Base-by-base conservation (phyloP, 1,140 invertebrate species). In the Cheumatopsyche charites region DNA sequence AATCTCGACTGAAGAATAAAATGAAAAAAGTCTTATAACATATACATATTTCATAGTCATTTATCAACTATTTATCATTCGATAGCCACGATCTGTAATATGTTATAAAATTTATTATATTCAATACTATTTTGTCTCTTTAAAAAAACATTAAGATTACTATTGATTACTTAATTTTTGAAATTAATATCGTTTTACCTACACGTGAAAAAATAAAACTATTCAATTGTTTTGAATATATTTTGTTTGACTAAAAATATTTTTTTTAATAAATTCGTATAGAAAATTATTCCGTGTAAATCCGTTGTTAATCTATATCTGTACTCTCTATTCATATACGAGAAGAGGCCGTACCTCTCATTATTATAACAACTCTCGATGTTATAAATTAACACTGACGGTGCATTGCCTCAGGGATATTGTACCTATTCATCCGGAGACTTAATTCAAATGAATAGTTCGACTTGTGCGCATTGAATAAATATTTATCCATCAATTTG, bases 61-160 rank as follows among this genome's bases (percentile, higher is more conserved):
- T 72, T 72, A 72, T 72, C 70, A 72, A 72, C 70, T 72, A 72
- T 72, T 72, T 72, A 72, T 72, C 70, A 72, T 61, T 65, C 62
- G 70, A 71, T 71, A 61, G 42, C 19, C 61, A n/a, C 43, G 70
- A 58, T 72, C 70, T 58, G 67, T 58, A 72, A 71, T 67, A 67
- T 36, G n/a, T n/a, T n/a, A n/a, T n/a, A n/a, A n/a, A n/a, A n/a
- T n/a, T n/a, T n/a, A n/a, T n/a, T n/a, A n/a, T n/a, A n/a, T n/a
- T n/a, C n/a, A n/a, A n/a, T n/a, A n/a, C n/a, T n/a, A n/a, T n/a
- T n/a, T n/a, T n/a, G n/a, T n/a, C n/a, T n/a, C n/a, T n/a, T n/a
- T n/a, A n/a, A n/a, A n/a, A n/a, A n/a, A n/a, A n/a, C n/a, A n/a
- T n/a, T n/a, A n/a, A n/a, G n/a, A n/a, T n/a, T n/a, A n/a, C n/a